phyloP scores from a whole-genome alignment of 2,797 vertebrate genomes.

The Typhlichthys eigenmanni region DNA sequence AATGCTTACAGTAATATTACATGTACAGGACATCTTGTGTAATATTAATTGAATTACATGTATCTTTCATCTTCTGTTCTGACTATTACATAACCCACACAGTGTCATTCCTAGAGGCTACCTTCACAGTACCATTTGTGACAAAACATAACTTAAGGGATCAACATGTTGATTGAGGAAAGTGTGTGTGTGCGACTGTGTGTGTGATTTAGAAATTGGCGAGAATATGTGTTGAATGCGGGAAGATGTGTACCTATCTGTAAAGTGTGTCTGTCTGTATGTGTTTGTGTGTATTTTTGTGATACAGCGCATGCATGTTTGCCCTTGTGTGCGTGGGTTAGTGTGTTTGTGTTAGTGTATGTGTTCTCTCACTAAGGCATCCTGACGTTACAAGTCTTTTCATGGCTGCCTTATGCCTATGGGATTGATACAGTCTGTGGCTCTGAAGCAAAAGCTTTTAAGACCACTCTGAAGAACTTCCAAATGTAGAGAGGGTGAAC shows the following conservation, averaged over 20 bases:
- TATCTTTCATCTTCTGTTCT: conserved; percentile 2
- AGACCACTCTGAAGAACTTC: conserved; percentile 11
- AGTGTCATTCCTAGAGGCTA: conserved; percentile 22
- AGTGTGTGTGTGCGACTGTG: neutral
- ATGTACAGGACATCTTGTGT: conserved; percentile 18
- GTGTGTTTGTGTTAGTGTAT: conserved; percentile 6
- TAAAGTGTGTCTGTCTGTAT: conserved; percentile 1
- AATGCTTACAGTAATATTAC: conserved; percentile 10
- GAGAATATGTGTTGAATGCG: conserved; percentile 1
- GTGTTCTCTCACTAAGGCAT: conserved; percentile 20
- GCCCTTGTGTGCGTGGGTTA: neutral
- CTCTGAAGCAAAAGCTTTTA: conserved; percentile 10
- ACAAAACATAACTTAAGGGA: conserved; percentile 8
- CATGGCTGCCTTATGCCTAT: conserved; percentile 14
- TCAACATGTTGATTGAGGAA: neutral
- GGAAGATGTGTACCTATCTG: neutral
- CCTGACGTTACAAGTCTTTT: conserved; percentile 19
- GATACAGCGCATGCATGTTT: neutral
- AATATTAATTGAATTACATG: conserved; percentile 5
- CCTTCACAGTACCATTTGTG: conserved; percentile 21
- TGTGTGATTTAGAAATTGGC: conserved; percentile 1
- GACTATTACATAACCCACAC: conserved; percentile 33
- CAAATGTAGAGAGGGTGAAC: conserved; percentile 37
- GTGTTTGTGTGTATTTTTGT: conserved; percentile 3
- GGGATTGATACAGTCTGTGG: conserved; percentile 21